Conservation (phyloP, 2,113 vertebrate species). For the Grammomys dolichurus region DNA sequence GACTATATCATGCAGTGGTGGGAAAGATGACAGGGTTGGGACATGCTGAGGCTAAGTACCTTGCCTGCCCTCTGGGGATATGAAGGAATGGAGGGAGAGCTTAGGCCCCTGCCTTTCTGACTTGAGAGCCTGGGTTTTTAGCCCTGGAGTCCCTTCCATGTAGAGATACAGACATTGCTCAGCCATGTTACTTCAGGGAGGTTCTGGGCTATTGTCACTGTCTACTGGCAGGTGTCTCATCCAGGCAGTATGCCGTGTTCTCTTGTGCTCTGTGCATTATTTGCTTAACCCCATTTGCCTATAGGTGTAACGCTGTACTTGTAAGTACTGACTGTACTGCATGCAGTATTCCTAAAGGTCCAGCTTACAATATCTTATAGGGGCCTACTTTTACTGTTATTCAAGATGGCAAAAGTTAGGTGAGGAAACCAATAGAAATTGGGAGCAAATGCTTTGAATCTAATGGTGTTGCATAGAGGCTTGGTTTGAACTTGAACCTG, state of each 20-base stretch:
- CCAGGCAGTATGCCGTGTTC: no score
- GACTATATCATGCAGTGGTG: neutral
- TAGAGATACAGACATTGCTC: neutral
- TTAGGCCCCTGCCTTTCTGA: neutral
- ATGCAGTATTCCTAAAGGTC: neutral
- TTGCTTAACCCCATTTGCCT: neutral
- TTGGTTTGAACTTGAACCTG: slow-evolving; percentile 75
- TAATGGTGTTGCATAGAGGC: fast-evolving
- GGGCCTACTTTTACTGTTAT: neutral
- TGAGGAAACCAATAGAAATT: neutral
- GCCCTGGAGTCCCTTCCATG: neutral
- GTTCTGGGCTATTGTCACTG: neutral
- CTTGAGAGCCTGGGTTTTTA: neutral
- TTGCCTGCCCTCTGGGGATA: neutral
- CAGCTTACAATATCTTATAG: neutral
- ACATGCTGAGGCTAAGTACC: neutral
- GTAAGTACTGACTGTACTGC: neutral
- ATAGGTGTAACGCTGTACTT: neutral
- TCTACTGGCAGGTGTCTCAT: neutral
- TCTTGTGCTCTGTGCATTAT: neutral
- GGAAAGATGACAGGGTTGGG: neutral
- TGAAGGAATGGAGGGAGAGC: no score
- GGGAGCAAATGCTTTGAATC: neutral
- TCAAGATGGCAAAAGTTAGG: neutral
- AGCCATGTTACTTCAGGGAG: neutral